Evolutionary conservation across 1,140 invertebrate genomes (phyloP), one percentile per base, ranked within the genome.

Genomic region (Batillaria attramentaria): DNA sequence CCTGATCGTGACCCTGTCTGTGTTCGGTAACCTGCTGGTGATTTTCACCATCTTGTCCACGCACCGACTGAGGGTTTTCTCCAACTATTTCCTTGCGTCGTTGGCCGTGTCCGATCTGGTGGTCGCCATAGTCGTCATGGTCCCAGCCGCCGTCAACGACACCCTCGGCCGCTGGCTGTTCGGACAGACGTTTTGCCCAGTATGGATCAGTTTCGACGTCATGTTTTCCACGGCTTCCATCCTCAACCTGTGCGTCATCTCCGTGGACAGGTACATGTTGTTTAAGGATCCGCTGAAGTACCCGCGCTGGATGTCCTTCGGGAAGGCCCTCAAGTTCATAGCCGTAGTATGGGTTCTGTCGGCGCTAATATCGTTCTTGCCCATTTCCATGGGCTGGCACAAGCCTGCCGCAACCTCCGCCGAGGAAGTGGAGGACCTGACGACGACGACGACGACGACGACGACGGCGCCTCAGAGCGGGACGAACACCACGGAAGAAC

Each of bases 221-320:
- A 98, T 99, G 96, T 99, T 97, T 92, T 98, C 95, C 84, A 99
- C 98, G 65, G 97, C 98, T 37, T 99, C 97, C 79, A 99, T 99
- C 86, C 93, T 99, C 77, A 99, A 99, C 92, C 93, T 99, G 73
- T 99, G 98, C 91, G 98, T 98, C 79, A 99, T 99, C 88, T 98
- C 97, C 70, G 93, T 99, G 85, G 98, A 99, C 92, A 93, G 98
- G 50, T 99, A 99, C 91, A 97, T 98, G 84, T 98, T 99, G 92
- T 99, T 99, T 89, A 98, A 98, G 91, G 96, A 99, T 91, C 98
- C 98, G 0, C 97, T 99, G 83, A 96, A 96, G 89, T 99, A 99
- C 91, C 96, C 97, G 13, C 94, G 95, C 72, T 98, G 95, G 95
- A 96, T 99, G 87, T 98, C 96, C 33, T 94, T 96, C 83, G 93